phyloP scores from a whole-genome alignment of 2,888 invertebrate species.

The Acanthosepion lycidas region DNA sequence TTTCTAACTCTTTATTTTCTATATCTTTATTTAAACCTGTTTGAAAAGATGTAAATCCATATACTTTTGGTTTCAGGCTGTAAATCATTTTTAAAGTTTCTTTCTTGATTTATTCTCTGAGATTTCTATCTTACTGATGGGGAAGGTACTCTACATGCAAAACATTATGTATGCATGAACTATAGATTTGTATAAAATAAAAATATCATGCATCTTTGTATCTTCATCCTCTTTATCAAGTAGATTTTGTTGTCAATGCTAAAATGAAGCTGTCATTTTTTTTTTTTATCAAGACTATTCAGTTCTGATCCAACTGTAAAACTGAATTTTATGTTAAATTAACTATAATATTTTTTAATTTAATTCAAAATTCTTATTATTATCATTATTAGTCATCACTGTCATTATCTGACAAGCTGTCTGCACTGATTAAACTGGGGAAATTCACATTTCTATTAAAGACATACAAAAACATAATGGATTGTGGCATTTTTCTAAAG shows the following conservation, averaged over 20 bases:
- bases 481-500: no score
- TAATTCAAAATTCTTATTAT: neutral
- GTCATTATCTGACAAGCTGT: no score
- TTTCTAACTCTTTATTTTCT: neutral
- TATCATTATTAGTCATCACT: neutral
- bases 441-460: no score
- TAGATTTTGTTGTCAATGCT: neutral
- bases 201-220: neutral
- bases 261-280: neutral
- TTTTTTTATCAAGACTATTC: neutral
- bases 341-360: neutral
- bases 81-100: neutral
- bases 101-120: neutral
- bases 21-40: neutral
- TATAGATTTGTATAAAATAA: slow-evolving; percentile 33
- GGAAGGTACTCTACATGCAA: neutral
- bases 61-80: neutral
- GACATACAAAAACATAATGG: no score
- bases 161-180: neutral
- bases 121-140: neutral
- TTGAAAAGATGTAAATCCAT: neutral
- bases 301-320: neutral
- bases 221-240: neutral
- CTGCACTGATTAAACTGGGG: no score
- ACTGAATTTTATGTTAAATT: neutral